A percentile compares a stretch with the other conserved stretches of the same genome.
These are phyloP conservation scores for Thalassarche chlororhynchos DNA, from an alignment of 2,113 vertebrate species.

Conservation along the genomic window DNA sequence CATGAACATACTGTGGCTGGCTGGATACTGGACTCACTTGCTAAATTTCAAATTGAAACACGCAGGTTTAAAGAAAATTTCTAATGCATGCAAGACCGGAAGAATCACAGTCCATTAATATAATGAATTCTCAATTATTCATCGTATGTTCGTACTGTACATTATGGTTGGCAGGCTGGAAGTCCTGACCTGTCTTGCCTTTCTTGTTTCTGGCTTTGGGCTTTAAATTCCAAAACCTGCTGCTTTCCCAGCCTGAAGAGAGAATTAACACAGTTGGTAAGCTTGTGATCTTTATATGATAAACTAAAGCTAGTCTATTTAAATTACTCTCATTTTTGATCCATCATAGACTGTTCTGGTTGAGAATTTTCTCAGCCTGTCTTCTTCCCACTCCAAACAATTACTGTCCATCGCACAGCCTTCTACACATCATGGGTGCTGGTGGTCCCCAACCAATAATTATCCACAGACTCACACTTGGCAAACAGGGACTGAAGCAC, in stretches of 20 bases:
- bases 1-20: background rate
- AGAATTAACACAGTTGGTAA: background rate
- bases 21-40: background rate
- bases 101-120: background rate
- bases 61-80: background rate
- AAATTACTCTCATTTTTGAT: background rate
- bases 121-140: background rate
- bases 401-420: background rate
- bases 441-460: background rate
- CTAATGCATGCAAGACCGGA: background rate
- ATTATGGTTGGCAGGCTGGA: background rate
- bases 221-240: background rate
- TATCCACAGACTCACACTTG: background rate
- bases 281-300: background rate
- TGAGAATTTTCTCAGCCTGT: background rate
- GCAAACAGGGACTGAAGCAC: background rate
- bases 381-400: background rate
- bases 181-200: background rate
- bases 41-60: background rate
- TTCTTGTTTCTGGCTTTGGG: background rate
- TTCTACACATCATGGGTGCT: background rate
- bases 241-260: background rate
- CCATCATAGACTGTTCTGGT: background rate
- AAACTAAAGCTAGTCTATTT: background rate
- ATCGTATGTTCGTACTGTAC: background rate